A percentile compares a stretch with the other conserved stretches of the same genome.
Conservation (phyloP, 1,140 invertebrate genomes). For the Phocides pigmalion region DNA sequence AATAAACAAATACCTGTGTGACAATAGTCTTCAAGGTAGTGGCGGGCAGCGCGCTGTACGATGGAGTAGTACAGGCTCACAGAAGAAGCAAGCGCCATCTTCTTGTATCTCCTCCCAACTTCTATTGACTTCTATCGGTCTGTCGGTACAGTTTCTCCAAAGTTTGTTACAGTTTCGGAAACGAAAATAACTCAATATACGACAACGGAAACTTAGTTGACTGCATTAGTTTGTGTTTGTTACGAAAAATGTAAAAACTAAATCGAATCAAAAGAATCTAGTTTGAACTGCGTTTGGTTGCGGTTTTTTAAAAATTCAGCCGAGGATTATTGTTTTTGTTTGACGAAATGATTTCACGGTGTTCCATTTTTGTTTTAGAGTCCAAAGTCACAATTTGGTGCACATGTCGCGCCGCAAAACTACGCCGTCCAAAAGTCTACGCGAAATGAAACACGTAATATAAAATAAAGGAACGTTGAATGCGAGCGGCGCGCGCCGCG, state of each 20-base stretch:
- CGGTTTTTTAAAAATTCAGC: slow-evolving; percentile 64
- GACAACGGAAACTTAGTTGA: slow-evolving; percentile 54
- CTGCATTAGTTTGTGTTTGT: slow-evolving; percentile 67
- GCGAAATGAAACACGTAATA: slow-evolving; percentile 82
- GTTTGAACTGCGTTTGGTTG: slow-evolving; percentile 78
- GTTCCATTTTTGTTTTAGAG: slow-evolving; percentile 68
- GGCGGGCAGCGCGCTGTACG: slow-evolving; percentile 81
- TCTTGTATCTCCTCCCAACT: slow-evolving; percentile 60
- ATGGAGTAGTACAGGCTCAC: slow-evolving; percentile 84
- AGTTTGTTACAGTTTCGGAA: slow-evolving; percentile 64
- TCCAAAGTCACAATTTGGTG: slow-evolving; percentile 79
- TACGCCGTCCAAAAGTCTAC: slow-evolving; percentile 76
- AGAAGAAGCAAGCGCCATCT: slow-evolving; percentile 82
- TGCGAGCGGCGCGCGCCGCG: slow-evolving; percentile 76
- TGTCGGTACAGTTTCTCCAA: slow-evolving; percentile 60
- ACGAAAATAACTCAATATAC: slow-evolving; percentile 62
- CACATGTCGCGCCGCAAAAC: slow-evolving; percentile 66
- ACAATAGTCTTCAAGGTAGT: slow-evolving; percentile 83
- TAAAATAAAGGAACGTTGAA: slow-evolving; percentile 75
- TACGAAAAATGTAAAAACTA: slow-evolving; percentile 49
- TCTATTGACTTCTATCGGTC: slow-evolving; percentile 53
- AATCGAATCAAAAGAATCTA: slow-evolving; percentile 63
- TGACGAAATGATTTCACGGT: slow-evolving; percentile 66
- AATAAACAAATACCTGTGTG: slow-evolving; percentile 72
- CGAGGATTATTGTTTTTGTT: slow-evolving; percentile 63